Percentiles rank a stretch among this genome's conserved stretches.
These are phyloP conservation scores for Drosophila quadrilineata DNA, from an alignment of 1,140 invertebrate species.

Conservation along the genomic window DNA sequence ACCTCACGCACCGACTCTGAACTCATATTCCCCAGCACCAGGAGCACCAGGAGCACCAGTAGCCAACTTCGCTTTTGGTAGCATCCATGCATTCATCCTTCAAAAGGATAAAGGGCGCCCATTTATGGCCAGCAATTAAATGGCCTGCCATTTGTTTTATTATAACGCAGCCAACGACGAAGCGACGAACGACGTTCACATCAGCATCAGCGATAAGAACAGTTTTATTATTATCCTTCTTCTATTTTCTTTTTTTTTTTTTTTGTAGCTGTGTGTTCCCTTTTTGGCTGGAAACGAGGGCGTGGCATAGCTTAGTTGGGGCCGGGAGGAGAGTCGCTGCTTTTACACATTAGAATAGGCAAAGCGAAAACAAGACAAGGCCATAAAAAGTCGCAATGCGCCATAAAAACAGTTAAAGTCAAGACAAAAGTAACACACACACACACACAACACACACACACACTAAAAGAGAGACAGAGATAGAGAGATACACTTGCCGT, in stretches of 20 bases:
- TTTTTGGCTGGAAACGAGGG: slow-evolving; percentile 16
- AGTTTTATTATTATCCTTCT: slow-evolving; percentile 78
- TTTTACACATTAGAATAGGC: slow-evolving; percentile 72
- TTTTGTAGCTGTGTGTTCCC: slow-evolving; percentile 4
- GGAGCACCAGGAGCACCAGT: background rate
- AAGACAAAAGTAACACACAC: slow-evolving; percentile 70
- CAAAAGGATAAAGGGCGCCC: slow-evolving; percentile 61
- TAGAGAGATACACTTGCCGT: slow-evolving; percentile 2
- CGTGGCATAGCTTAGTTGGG: slow-evolving; percentile 15
- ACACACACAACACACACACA: slow-evolving; percentile 10
- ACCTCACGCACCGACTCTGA: slow-evolving; percentile 27
- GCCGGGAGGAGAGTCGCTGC: slow-evolving; percentile 21
- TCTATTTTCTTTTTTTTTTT: slow-evolving; percentile 52
- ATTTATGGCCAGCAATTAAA: slow-evolving; percentile 79
- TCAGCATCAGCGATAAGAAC: slow-evolving; percentile 73
- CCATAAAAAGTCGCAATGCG: slow-evolving; percentile 79
- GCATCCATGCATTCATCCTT: slow-evolving; percentile 56
- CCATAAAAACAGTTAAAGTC: slow-evolving; percentile 79
- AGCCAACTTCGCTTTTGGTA: slow-evolving; percentile 38
- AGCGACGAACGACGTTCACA: slow-evolving; percentile 62
- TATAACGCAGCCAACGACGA: too few relatives aligned
- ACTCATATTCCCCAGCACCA: background rate
- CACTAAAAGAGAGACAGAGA: slow-evolving; percentile 22
- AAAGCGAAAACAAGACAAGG: slow-evolving; percentile 63
- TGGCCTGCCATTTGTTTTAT: slow-evolving; percentile 79